Base-by-base conservation (phyloP, 2,113 vertebrate genomes). In the Lycocorax pyrrhopterus region DNA sequence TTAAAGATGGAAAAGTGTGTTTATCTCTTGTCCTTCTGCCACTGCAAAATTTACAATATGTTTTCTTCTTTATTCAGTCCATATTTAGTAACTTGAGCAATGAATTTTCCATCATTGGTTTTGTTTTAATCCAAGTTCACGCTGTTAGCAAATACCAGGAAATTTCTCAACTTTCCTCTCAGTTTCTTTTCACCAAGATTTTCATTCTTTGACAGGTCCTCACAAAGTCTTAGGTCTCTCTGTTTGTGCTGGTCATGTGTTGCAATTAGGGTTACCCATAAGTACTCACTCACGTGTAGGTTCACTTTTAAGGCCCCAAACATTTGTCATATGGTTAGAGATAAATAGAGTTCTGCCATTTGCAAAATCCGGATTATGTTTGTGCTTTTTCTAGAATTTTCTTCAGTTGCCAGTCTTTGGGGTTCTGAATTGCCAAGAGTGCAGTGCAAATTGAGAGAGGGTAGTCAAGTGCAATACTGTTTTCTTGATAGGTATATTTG, bases 1-100 rank as follows among this genome's bases (percentile, higher is more conserved):
- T 68, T 91, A 55, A 76, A 91, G 72, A 83, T 92, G 76, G 85
- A 77, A 77, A 85, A 94, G 13, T 44, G 17, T 82, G 55, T 95
- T 94, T 95, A 44, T 85, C 75, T 91, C 89, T 66, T 85, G 63
- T 91, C 41, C 29, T 92, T 89, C 87, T 93, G 81, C 72, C 63
- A 44, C 64, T 64, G 56, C 55, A 80, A 74, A 47, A 83, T 77
- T 95, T 88, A 37, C 71, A 88, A 32, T 85, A 62, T 59, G 33
- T 66, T 77, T 60, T 82, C 32, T 59, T 92, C 49, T 85, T 80
- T 76, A 85, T 82, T 96, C 78, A 37, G 60, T 37, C 79, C 60
- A 7, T 80, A 55, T 78, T 97, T 92, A 83, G 85, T 52, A 84
- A 72, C 72, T 88, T 2, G 8, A 93, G 81, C 46, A 91, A 56